Evolutionary conservation across 2,888 invertebrate species (phyloP), one percentile per base, ranked within the genome.

Genomic region (Stramonita haemastoma): DNA sequence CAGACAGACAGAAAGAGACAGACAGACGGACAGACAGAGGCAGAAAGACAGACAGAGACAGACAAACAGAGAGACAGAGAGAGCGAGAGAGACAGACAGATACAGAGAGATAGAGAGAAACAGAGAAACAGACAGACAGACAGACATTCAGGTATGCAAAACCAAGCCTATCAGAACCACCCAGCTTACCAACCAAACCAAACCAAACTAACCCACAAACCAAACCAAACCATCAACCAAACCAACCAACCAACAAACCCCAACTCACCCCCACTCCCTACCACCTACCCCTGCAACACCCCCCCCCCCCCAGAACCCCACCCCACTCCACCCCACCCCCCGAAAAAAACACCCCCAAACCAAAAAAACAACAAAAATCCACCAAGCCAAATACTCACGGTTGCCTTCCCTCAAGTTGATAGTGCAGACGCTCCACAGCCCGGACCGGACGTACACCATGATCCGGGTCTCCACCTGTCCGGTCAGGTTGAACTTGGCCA

Each of bases 361-460:
- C 17, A 17, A 66, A 66, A 66, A 17, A 66, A 66, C 66, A 66
- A 66, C 66, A 2, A 66, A 2, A 66, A 66, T 13, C 17, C 2
- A 66, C 66, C 17, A 17, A 66, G 13, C 66, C 2, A 17, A 17
- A 66, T 26, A 86, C 86, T 86, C 87, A 77, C 87, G 70, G 87
- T 77, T 87, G n/a, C 73, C 77, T 46, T 70, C 36, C 87, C 13
- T 77, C 57, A 86, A 66, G 66, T 90, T 90, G 34, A 93, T 91
- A 8, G 91, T 92, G 89, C 94, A 95, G 13, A 94, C 93, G 87
- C 94, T 92, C 94, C 95, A 95, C 34, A 95, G 90, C 56, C 95
- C 95, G 32, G 94, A 93, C 81, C 94, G 93, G 26, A 93, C 91
- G 32, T 92, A 88, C 6, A 93, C 88, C 26, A 90, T 89, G 70